Percentiles rank a stretch among this genome's conserved stretches.
phyloP scores from a whole-genome alignment of 2,113 vertebrate species.

The Larimichthys crocea region DNA sequence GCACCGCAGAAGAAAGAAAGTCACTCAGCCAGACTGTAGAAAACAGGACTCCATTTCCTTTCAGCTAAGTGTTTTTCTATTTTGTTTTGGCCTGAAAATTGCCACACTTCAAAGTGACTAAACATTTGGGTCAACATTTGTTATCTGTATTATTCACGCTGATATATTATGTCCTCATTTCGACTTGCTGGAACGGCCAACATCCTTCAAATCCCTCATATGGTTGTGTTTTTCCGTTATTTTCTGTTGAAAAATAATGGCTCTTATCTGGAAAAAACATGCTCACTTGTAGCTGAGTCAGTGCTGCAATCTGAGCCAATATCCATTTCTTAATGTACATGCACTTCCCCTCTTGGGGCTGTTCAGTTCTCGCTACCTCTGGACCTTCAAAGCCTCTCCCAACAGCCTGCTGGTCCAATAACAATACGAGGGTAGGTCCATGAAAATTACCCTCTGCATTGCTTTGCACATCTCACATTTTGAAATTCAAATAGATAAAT shows the following conservation, averaged over 20 bases:
- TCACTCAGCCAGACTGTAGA: conserved; percentile 39
- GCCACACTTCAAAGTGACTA: conserved; percentile 56
- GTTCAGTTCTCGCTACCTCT: conserved; percentile 22
- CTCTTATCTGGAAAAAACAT: conserved; percentile 72
- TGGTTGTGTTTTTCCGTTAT: conserved; percentile 34
- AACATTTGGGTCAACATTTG: conserved; percentile 50
- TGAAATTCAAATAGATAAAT: background rate
- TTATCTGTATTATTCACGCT: conserved; percentile 52
- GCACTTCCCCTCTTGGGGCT: conserved; percentile 47
- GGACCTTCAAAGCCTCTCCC: conserved; percentile 44
- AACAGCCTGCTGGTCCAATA: conserved; percentile 36
- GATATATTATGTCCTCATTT: conserved; percentile 46
- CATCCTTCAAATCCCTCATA: conserved; percentile 45
- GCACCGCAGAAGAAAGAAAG: conserved; percentile 24
- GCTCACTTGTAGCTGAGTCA: conserved; percentile 34
- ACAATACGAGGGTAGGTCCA: conserved; percentile 32
- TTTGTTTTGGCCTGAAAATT: conserved; percentile 48
- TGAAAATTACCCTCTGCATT: conserved; percentile 8
- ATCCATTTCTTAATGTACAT: conserved; percentile 47
- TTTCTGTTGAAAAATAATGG: conserved; percentile 43
- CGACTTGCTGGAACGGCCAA: conserved; percentile 30
- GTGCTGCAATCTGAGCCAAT: conserved; percentile 43
- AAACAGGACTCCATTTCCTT: conserved; percentile 44
- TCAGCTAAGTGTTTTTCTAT: conserved; percentile 41
- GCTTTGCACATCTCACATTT: background rate